Evolutionary conservation across 2,797 vertebrate genomes (phyloP).

Genomic region (Nyctibius grandis): DNA sequence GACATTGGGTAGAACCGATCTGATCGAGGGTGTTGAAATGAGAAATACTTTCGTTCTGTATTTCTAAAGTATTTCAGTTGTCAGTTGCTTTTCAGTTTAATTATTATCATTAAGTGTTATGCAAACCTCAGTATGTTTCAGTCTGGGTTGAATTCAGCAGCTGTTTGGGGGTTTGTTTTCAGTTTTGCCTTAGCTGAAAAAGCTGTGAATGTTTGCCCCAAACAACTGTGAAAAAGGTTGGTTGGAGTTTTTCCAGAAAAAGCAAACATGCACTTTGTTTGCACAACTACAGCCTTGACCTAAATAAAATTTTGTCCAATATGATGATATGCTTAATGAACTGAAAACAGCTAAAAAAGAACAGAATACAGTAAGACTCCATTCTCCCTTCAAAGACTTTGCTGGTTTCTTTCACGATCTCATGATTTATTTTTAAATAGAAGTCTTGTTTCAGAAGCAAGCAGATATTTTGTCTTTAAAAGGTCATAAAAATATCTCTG

Average conservation of each 20-base stretch:
- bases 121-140: neutral
- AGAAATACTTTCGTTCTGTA: neutral
- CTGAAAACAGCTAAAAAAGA: neutral
- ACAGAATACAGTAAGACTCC: neutral
- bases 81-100: neutral
- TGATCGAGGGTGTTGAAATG: neutral
- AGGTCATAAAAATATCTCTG: neutral
- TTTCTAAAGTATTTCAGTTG: neutral
- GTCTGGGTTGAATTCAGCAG: neutral
- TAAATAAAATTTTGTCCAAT: neutral
- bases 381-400: neutral
- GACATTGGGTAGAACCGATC: neutral
- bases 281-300: neutral
- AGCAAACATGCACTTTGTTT: neutral
- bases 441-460: constrained; percentile 25
- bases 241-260: neutral
- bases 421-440: constrained; percentile 45
- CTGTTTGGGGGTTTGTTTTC: neutral
- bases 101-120: neutral
- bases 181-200: neutral
- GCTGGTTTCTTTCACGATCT: constrained; percentile 14
- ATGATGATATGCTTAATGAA: neutral
- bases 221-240: neutral
- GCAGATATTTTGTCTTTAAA: neutral
- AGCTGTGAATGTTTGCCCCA: neutral